Conservation (phyloP, 2,797 vertebrate genomes). For the Betta splendens region DNA sequence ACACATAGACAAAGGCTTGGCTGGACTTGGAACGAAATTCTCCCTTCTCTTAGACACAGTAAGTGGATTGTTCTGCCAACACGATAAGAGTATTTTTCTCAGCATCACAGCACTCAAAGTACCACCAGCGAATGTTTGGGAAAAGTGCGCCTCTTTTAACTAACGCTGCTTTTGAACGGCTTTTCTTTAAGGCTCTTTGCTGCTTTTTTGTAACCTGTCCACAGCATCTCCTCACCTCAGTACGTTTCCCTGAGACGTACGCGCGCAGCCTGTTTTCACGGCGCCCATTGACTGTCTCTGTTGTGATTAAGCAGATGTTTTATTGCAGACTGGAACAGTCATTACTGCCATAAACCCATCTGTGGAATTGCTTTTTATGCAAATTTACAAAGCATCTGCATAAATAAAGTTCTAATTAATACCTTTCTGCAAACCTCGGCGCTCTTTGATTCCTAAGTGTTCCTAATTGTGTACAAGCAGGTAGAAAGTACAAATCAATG, state of each 20-base stretch:
- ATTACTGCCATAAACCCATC: conserved; percentile 88
- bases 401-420: conserved; percentile 89
- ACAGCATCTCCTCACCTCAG: conserved; percentile 56
- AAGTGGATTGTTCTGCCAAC: conserved; percentile 79
- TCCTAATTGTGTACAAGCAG: conserved; percentile 80
- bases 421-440: conserved; percentile 81
- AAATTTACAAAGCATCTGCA: conserved; percentile 84
- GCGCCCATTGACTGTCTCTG: conserved; percentile 78
- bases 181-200: conserved; percentile 39
- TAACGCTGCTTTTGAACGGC: conserved; percentile 68
- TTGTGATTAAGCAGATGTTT: conserved; percentile 88
- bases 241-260: conserved; percentile 72
- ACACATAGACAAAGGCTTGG: conserved; percentile 75
- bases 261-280: conserved; percentile 77
- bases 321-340: conserved; percentile 84
- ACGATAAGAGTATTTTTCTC: conserved; percentile 71
- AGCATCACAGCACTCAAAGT: conserved; percentile 75
- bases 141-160: conserved; percentile 73
- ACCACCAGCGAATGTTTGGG: conserved; percentile 70
- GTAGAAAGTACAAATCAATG: conserved; percentile 74
- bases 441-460: conserved; percentile 81
- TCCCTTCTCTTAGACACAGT: conserved; percentile 72
- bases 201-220: conserved; percentile 56
- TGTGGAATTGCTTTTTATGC: conserved; percentile 88
- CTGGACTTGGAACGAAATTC: conserved; percentile 74